Percentiles rank a stretch among this genome's conserved stretches.
Conservation (phyloP, 1,140 invertebrate species). For the Drosophila pseudoobscura region DNA sequence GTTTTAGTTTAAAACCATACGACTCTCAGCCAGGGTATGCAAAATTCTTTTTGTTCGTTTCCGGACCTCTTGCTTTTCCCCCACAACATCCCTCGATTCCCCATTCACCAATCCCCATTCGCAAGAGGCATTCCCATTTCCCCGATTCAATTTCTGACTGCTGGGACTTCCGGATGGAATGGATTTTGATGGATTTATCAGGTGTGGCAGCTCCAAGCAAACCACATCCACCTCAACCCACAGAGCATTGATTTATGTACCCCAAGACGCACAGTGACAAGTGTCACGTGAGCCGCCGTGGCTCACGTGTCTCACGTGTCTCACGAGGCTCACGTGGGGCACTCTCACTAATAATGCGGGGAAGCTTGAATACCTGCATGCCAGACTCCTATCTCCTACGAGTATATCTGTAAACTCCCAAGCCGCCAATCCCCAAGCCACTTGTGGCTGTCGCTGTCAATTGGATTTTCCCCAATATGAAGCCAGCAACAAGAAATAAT, state of each 20-base stretch:
- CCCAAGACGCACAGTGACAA: conserved; percentile 5
- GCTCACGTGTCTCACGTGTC: too few relatives aligned
- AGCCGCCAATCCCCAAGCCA: conserved; percentile 22
- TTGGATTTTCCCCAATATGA: conserved; percentile 50
- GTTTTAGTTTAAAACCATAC: too few relatives aligned
- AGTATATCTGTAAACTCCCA: not conserved
- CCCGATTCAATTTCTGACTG: conserved; percentile 33
- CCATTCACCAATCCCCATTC: conserved; percentile 3
- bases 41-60: too few relatives aligned
- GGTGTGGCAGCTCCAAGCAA: conserved; percentile 6
- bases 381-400: too few relatives aligned
- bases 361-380: conserved; percentile 42
- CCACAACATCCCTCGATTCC: too few relatives aligned
- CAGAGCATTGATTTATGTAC: not conserved
- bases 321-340: not conserved
- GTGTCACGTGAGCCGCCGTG: not conserved
- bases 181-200: conserved; percentile 59
- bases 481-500: conserved; percentile 11
- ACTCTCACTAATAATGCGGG: conserved; percentile 55
- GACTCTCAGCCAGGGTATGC: too few relatives aligned
- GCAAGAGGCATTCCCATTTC: too few relatives aligned
- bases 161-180: conserved; percentile 10
- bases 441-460: conserved; percentile 75
- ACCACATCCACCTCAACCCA: too few relatives aligned
- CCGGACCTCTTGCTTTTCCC: not conserved